phyloP scores from a whole-genome alignment of 2,888 invertebrate genomes.

The Amphipyra tragopoginis region DNA sequence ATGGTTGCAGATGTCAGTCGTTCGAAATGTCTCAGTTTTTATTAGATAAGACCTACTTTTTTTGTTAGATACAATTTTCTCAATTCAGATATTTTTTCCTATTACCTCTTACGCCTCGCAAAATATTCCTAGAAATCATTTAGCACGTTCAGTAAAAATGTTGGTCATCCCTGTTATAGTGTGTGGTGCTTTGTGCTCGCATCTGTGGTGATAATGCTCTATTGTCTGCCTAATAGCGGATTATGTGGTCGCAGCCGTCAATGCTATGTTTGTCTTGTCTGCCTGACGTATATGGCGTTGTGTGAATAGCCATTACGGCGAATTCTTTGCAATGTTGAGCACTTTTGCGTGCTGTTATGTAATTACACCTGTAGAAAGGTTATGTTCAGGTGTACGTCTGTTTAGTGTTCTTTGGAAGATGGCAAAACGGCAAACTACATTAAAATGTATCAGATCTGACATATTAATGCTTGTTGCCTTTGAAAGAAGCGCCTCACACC shows the following conservation, averaged over 20 bases:
- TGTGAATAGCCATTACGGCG: neutral
- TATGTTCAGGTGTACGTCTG: no score
- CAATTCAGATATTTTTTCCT: no score
- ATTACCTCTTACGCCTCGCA: neutral
- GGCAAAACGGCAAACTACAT: no score
- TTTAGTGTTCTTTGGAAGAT: no score
- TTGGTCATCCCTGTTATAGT: slow-evolving; percentile 18
- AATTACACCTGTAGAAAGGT: neutral
- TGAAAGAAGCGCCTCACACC: no score
- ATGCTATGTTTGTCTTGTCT: slow-evolving; percentile 13
- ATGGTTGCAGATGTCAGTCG: no score
- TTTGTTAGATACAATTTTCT: no score
- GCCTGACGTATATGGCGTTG: slow-evolving; percentile 15
- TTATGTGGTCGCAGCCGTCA: slow-evolving; percentile 29
- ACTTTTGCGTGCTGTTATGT: slow-evolving; percentile 1
- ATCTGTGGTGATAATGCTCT: slow-evolving; percentile 39
- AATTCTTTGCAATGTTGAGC: slow-evolving; percentile 1
- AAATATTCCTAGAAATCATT: neutral
- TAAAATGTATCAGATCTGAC: no score
- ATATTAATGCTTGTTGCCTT: no score
- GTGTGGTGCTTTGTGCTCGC: slow-evolving; percentile 16
- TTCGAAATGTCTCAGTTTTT: no score
- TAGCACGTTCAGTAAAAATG: slow-evolving; percentile 1
- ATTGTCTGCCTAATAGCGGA: slow-evolving; percentile 37
- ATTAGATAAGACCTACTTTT: no score